These are phyloP conservation scores for Lucilia sericata DNA, from an alignment of 1,140 invertebrate genomes.

Conservation along the genomic window DNA sequence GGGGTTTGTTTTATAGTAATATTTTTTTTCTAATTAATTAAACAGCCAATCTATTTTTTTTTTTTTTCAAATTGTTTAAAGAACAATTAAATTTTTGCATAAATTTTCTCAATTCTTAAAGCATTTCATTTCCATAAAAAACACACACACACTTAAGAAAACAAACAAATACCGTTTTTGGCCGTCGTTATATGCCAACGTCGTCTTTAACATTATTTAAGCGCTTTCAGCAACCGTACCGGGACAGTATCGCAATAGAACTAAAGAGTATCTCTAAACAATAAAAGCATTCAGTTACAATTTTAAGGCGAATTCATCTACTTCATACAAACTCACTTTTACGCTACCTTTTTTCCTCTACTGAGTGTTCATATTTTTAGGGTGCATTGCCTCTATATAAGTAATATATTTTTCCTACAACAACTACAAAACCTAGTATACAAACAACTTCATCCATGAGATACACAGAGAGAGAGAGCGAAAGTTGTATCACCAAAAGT, in stretches of 20 bases:
- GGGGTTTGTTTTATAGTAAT: not conserved
- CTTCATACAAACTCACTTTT: not conserved
- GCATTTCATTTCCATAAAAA: no score
- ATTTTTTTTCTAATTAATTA: no score
- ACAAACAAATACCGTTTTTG: not conserved
- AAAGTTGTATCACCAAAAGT: not conserved
- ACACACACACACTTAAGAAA: not conserved
- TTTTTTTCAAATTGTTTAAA: no score
- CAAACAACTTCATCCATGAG: not conserved
- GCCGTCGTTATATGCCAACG: not conserved
- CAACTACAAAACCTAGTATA: not conserved
- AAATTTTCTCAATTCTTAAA: no score
- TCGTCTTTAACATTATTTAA: not conserved
- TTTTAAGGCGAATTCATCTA: conserved; percentile 25
- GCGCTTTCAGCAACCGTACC: conserved; percentile 34
- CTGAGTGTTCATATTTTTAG: not conserved
- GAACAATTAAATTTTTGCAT: no score
- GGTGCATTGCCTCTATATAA: not conserved
- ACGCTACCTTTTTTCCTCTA: not conserved
- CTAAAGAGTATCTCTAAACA: conserved; percentile 25
- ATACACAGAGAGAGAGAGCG: not conserved
- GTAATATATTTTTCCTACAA: not conserved
- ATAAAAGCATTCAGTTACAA: not conserved
- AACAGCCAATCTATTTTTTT: no score
- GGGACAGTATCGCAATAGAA: conserved; percentile 35